phyloP scores from a whole-genome alignment of 23 tunicate species.

The Trididemnum nubilum region DNA sequence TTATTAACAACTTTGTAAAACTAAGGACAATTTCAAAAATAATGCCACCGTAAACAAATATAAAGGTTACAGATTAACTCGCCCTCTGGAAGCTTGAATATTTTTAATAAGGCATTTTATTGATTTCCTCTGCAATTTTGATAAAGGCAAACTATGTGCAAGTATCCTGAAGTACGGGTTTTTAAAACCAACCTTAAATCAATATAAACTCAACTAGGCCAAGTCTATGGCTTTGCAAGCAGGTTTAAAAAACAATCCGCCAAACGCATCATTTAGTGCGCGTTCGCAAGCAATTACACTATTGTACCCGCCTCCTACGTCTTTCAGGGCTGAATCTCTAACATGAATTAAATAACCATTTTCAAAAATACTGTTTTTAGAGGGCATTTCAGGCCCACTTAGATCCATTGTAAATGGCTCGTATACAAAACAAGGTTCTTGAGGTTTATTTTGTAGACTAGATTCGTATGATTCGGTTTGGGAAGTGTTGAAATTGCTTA shows the following conservation, averaged over 20 bases:
- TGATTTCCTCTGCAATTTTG: too few relatives aligned
- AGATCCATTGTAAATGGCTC: slow-evolving; percentile 35
- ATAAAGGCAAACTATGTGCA: too few relatives aligned
- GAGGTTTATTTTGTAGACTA: neutral
- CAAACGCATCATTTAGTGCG: slow-evolving; percentile 70
- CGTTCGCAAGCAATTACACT: slow-evolving; percentile 66
- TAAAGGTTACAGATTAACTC: too few relatives aligned
- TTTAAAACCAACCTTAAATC: too few relatives aligned
- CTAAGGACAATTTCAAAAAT: too few relatives aligned
- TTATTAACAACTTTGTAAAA: too few relatives aligned
- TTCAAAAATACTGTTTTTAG: slow-evolving; percentile 36
- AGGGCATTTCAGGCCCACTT: slow-evolving; percentile 61
- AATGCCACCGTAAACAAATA: too few relatives aligned
- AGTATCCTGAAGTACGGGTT: too few relatives aligned
- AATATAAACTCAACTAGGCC: neutral
- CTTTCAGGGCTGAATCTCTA: slow-evolving; percentile 46
- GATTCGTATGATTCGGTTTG: neutral
- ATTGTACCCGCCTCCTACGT: slow-evolving; percentile 76
- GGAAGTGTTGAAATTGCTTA: neutral
- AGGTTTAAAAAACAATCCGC: slow-evolving; percentile 64
- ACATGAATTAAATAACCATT: slow-evolving; percentile 66
- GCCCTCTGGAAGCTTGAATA: too few relatives aligned
- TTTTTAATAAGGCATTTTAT: too few relatives aligned
- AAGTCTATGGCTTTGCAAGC: slow-evolving; percentile 29
- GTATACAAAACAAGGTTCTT: slow-evolving; percentile 5